Base-by-base conservation (phyloP, 2,797 vertebrate genomes). In the Tympanoctomys barrerae region DNA sequence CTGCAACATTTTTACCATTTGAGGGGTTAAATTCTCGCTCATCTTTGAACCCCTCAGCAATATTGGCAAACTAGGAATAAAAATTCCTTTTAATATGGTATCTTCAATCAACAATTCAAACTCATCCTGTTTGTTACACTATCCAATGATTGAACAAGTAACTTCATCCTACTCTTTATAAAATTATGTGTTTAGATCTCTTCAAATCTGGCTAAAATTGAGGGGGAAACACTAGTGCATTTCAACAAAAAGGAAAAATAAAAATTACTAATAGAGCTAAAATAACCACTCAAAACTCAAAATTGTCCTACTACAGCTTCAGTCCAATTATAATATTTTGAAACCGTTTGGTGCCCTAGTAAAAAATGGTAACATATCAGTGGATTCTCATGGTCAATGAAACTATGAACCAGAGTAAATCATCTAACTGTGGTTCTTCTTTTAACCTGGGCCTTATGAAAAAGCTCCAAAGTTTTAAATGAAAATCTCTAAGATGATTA, bases 391-490 rank as follows among this genome's bases (percentile, higher is more conserved):
- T 2, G 4, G 70, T 75, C 57, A 75, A 0, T 85, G 26, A 78
- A 19, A 31, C 28, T 46, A 54, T 49, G 46, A 24, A 68, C 5
- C 70, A 54, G 7, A 96, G n/a, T 46, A 81, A 73, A 33, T 80
- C 68, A 70, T 26, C 7, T 92, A 59, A 82, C 19, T 26, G 86
- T 64, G 39, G 14, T 14, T 71, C 73, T 81, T 24, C 61, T 86
- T 87, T 87, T 80, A 90, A 87, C 39, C 13, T 14, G 36, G 3
- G 26, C 36, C 94, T 87, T 94, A 62, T 91, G 59, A 90, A 86
- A 90, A 73, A 83, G 1, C 46, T 61, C n/a, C 87, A 18, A 80
- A 28, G 10, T 66, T 91, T 79, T 28, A 91, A 96, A 92, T 75
- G 10, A 80, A 92, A 92, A 28, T 11, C 21, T 75, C 61, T 61